Evolutionary conservation across 2,888 invertebrate genomes (phyloP).

Genomic region (Vanessa cardui): DNA sequence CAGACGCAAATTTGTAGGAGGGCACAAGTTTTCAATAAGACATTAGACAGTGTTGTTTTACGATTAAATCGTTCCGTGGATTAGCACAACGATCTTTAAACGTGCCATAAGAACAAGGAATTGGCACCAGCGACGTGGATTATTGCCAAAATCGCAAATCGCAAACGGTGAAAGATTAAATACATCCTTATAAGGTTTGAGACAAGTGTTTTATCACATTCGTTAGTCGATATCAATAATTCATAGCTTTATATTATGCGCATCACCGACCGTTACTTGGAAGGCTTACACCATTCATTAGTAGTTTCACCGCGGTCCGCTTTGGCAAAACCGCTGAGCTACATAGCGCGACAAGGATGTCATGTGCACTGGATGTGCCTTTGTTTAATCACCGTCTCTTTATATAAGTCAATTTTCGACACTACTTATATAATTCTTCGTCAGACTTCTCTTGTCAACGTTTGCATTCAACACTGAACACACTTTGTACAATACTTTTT

Average conservation of each 20-base stretch:
- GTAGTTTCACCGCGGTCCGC: conserved; percentile 75
- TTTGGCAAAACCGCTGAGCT: conserved; percentile 82
- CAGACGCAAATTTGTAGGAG: no score
- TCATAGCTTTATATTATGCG: conserved; percentile 76
- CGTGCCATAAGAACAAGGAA: conserved; percentile 36
- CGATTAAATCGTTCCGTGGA: conserved; percentile 25
- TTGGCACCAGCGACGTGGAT: conserved; percentile 44
- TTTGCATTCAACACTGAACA: no score
- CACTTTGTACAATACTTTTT: no score
- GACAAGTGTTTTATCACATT: conserved; percentile 78
- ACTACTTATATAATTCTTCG: no score
- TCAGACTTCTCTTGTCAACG: no score
- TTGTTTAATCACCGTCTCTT: not conserved
- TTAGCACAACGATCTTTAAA: conserved; percentile 33
- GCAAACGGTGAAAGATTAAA: conserved; percentile 59
- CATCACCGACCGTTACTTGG: conserved; percentile 79
- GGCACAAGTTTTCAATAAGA: not conserved
- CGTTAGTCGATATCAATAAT: conserved; percentile 77
- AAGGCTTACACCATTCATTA: conserved; percentile 78
- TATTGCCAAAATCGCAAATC: conserved; percentile 54
- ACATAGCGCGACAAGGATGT: conserved; percentile 62
- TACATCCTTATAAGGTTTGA: conserved; percentile 63
- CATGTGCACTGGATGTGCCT: conserved; percentile 46
- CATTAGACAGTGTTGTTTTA: conserved; percentile 16
- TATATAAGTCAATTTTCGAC: no score